Evolutionary conservation across 2,888 invertebrate species (phyloP).

Genomic region (Heliconius hortense): DNA sequence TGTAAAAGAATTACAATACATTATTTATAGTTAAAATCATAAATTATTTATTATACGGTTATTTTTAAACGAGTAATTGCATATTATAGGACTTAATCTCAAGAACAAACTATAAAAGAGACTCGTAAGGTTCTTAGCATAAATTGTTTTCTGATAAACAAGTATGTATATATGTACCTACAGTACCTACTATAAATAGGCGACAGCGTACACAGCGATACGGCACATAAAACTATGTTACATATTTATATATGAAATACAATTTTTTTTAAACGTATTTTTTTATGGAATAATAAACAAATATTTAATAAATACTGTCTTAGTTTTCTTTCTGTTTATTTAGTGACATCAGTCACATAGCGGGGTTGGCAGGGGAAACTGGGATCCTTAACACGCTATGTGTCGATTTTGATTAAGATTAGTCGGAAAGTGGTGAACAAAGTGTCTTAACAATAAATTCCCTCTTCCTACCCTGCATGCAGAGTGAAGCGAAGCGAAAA

Average conservation of each 20-base stretch:
- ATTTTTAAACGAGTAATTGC: background rate
- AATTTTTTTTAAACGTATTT: background rate
- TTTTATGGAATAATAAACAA: no score
- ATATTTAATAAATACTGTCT: background rate
- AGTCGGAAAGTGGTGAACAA: no score
- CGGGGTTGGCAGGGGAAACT: no score
- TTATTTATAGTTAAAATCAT: background rate
- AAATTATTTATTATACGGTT: background rate
- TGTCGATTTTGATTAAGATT: background rate
- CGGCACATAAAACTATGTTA: conserved; percentile 8
- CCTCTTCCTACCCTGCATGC: no score
- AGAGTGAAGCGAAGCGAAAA: background rate
- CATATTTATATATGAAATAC: background rate
- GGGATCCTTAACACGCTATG: background rate
- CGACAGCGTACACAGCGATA: conserved; percentile 10
- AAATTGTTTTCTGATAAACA: conserved; percentile 18
- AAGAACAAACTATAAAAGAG: background rate
- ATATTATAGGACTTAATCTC: background rate
- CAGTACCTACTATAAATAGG: conserved; percentile 3
- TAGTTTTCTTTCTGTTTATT: background rate
- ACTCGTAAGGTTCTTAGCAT: background rate
- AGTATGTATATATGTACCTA: background rate
- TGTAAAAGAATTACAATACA: background rate
- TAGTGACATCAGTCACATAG: background rate
- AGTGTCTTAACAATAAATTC: no score